Evolutionary conservation across 2,113 vertebrate species (phyloP).

Genomic region (Caretta caretta): DNA sequence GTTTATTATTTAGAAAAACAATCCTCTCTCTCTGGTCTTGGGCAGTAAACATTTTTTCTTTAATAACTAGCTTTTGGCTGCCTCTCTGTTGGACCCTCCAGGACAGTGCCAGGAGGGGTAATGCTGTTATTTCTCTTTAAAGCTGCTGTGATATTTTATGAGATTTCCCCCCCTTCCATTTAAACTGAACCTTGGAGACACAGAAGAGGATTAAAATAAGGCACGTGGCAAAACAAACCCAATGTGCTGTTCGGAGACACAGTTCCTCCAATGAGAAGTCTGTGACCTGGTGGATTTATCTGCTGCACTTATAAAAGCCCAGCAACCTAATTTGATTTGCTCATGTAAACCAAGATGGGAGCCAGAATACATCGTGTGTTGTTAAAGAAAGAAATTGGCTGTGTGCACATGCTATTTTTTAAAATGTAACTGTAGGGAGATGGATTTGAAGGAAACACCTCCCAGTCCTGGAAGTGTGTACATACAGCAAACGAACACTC

Average conservation of each 20-base stretch:
- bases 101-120: constrained; percentile 42
- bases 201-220: constrained; percentile 45
- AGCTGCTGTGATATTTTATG: constrained; percentile 65
- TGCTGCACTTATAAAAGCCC: not conserved
- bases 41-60: constrained; percentile 63
- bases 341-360: not conserved
- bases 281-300: not conserved
- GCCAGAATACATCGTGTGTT: not conserved
- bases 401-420: not conserved
- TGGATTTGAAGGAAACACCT: not conserved
- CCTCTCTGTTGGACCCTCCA: not conserved
- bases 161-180: constrained; percentile 42
- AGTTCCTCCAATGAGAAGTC: not conserved
- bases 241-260: constrained; percentile 38
- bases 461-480: not conserved
- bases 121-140: constrained; percentile 64
- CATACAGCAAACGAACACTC: not conserved
- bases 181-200: constrained; percentile 57
- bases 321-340: not conserved
- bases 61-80: constrained; percentile 61
- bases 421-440: fast-evolving
- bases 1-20: constrained; percentile 64
- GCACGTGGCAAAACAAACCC: constrained; percentile 43
- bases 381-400: not conserved
- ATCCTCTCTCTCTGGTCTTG: constrained; percentile 13